A percentile compares a stretch with the other conserved stretches of the same genome.
Evolutionary conservation across 2,888 invertebrate species (phyloP).

Genomic region (Odontothrips loti): DNA sequence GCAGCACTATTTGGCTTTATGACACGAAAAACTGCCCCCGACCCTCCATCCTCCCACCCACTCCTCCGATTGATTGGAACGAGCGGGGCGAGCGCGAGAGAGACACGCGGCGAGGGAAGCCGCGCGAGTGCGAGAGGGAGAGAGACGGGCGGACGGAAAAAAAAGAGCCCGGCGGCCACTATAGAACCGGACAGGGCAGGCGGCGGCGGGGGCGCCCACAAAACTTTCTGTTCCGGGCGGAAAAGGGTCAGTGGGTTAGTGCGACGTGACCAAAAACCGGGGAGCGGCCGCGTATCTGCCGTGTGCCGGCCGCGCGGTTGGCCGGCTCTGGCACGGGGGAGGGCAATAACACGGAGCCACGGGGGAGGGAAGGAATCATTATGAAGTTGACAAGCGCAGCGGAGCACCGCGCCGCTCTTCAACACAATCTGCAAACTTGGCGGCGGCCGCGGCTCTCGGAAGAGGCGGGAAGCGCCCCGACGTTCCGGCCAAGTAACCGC

Average conservation of each 20-base stretch:
- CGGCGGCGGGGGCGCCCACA: background rate
- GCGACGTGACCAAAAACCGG: background rate
- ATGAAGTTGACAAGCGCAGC: too few species aligned
- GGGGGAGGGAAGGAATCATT: too few species aligned
- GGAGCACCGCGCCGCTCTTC: too few species aligned
- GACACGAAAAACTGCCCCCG: background rate
- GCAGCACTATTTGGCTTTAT: background rate
- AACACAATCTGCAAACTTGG: too few species aligned
- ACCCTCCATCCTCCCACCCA: background rate
- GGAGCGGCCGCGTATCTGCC: too few species aligned
- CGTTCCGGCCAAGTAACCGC: too few species aligned
- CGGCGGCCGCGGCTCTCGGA: too few species aligned
- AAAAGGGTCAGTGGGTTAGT: slow-evolving; percentile 1
- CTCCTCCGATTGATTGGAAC: background rate
- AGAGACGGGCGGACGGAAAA: background rate
- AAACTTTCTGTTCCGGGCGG: background rate
- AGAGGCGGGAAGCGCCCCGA: too few species aligned
- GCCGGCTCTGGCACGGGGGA: too few species aligned
- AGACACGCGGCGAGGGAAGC: background rate
- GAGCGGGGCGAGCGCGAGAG: background rate
- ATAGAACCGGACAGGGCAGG: too few species aligned
- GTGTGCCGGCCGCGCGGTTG: too few species aligned
- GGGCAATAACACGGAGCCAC: too few species aligned
- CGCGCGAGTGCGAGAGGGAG: background rate
- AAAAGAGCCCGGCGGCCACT: background rate